Base-by-base conservation (phyloP, 2,113 vertebrate species). In the Cyanoramphus novaezelandiae region DNA sequence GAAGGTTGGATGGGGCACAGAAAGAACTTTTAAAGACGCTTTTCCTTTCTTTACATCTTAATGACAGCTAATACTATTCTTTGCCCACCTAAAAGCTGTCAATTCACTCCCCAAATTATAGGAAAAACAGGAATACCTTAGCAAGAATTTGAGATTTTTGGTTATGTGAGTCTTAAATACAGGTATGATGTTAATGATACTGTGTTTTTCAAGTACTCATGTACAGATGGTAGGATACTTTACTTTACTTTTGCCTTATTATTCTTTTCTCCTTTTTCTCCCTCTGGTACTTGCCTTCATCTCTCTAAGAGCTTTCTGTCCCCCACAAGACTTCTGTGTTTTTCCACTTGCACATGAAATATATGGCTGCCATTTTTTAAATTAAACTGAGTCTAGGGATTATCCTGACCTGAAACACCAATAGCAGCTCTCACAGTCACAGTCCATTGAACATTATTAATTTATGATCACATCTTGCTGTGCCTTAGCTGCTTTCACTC, bases 361-460 rank as follows among this genome's bases (percentile, higher is more conserved):
- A 88, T 77, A 92, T 50, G 90, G 77, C 69, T 93, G 57, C 92
- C 92, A 87, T 93, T 95, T 95, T 96, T 92, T 9, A 93, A 96
- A 91, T 92, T 85, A 86, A 93, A 76, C 68, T 0, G 71, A 79
- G 83, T 72, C 96, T 93, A 65, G 87, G 82, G 80, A 93, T 95
- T 95, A 92, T 89, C 86, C 53, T 92, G 90, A 89, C 83, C 83
- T 87, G 69, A 96, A 96, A 96, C 76, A 95, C 96, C 96, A 96
- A 96, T 82, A 88, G 82, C 53, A 91, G 59, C 82, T 91, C 90
- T 95, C 91, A 57, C 69, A 95, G 95, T 90, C 92, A 96, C 92
- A 96, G 92, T 94, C 92, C 91, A 96, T 82, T 92, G 93, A 91
- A 88, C 74, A 84, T 94, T 94, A 97, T 96, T 95, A 95, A 95